phyloP scores from a whole-genome alignment of 1,140 invertebrate genomes.

The Paramacrobiotus metropolitanus region DNA sequence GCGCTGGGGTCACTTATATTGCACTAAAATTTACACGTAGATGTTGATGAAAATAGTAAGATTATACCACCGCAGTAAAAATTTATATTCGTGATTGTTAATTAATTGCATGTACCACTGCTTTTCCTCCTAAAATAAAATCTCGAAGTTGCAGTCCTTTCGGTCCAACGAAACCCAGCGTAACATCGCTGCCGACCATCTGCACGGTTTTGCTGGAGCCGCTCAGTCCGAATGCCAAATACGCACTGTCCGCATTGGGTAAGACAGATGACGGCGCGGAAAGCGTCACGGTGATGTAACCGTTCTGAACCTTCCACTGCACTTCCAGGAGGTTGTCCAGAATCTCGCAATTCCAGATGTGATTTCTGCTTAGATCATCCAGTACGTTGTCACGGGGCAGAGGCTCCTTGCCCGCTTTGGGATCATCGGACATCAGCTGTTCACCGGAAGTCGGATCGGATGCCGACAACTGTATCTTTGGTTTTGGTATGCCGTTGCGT shows the following conservation, averaged over 20 bases:
- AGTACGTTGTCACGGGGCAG: no score
- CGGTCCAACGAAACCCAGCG: neutral
- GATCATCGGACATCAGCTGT: no score
- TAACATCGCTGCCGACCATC: neutral
- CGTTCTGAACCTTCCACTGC: neutral
- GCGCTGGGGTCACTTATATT: neutral
- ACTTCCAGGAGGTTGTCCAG: neutral
- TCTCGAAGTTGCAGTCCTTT: neutral
- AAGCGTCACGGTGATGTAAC: neutral
- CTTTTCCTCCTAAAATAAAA: neutral
- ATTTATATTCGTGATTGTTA: no score
- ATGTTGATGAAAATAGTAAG: no score
- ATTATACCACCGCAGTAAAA: no score
- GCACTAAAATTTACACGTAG: neutral
- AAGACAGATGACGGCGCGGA: neutral
- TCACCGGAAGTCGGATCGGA: no score
- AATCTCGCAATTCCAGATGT: conserved; percentile 1
- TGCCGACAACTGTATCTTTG: no score
- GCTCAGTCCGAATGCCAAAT: neutral
- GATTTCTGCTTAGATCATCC: no score
- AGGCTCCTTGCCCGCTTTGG: no score
- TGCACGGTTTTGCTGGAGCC: neutral
- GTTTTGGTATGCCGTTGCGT: no score
- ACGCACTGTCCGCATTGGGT: neutral
- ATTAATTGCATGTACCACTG: neutral